These are phyloP conservation scores for Antedon mediterranea DNA, from an alignment of 53 echinoderm and acorn worm genomes.

Conservation along the genomic window DNA sequence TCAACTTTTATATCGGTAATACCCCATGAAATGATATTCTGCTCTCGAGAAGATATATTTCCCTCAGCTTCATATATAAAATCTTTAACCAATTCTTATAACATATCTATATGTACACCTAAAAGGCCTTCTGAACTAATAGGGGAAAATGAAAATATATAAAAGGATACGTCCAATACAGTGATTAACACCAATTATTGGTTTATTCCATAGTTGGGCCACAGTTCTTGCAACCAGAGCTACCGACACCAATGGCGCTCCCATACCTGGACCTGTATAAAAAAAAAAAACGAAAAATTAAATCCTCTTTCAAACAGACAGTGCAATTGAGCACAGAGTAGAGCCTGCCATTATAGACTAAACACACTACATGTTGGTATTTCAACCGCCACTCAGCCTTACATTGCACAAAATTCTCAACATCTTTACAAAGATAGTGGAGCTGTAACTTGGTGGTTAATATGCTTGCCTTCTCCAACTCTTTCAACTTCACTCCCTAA, in stretches of 20 bases:
- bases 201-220: constrained; percentile 89
- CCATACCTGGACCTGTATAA: constrained; percentile 83
- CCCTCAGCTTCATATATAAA: not conserved
- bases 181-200: constrained; percentile 92
- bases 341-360: too few relatives aligned
- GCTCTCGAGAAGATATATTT: too few relatives aligned
- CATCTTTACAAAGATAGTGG: not conserved
- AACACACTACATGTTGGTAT: too few relatives aligned
- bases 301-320: too few relatives aligned
- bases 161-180: constrained; percentile 99
- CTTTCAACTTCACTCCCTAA: too few relatives aligned
- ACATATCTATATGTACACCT: not conserved
- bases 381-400: too few relatives aligned
- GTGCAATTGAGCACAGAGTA: too few relatives aligned
- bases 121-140: not conserved
- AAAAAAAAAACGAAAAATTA: not conserved
- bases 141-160: not conserved
- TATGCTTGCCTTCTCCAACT: too few relatives aligned
- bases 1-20: too few relatives aligned
- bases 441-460: too few relatives aligned
- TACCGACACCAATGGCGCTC: constrained; percentile 74
- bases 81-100: not conserved
- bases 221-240: constrained; percentile 89
- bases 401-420: too few relatives aligned
- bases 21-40: too few relatives aligned